phyloP scores from a whole-genome alignment of 2,888 invertebrate genomes.

The Alloscopus bannaensis region DNA sequence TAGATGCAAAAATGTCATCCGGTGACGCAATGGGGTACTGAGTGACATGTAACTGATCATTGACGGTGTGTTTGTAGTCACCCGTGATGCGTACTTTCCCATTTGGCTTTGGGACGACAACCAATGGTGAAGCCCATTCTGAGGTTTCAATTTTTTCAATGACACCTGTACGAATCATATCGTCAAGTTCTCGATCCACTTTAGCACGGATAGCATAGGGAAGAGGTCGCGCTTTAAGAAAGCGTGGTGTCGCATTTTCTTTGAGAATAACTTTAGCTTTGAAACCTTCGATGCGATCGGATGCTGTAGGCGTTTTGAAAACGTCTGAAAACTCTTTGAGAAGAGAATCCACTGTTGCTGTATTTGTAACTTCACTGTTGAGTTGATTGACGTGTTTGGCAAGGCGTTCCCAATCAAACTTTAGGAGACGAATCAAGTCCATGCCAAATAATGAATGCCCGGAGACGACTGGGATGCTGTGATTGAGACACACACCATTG shows the following conservation, averaged over 20 bases:
- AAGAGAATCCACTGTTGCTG: slow-evolving; percentile 15
- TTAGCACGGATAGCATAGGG: slow-evolving; percentile 74
- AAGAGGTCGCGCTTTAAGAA: slow-evolving; percentile 71
- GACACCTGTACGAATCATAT: slow-evolving; percentile 68
- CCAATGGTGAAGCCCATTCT: slow-evolving; percentile 74
- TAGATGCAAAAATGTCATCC: slow-evolving; percentile 71
- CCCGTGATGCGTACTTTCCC: slow-evolving; percentile 74
- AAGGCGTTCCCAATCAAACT: slow-evolving; percentile 51
- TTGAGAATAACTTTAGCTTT: slow-evolving; percentile 66
- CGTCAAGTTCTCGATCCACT: slow-evolving; percentile 71
- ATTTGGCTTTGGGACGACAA: slow-evolving; percentile 74
- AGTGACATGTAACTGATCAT: slow-evolving; percentile 72
- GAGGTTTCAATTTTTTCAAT: slow-evolving; percentile 68
- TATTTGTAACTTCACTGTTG: not conserved
- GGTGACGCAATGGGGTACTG: slow-evolving; percentile 72
- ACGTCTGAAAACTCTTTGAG: slow-evolving; percentile 51
- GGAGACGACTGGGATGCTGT: slow-evolving; percentile 29
- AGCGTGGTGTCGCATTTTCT: slow-evolving; percentile 72
- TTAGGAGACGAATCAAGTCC: slow-evolving; percentile 43
- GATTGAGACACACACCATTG: slow-evolving; percentile 18
- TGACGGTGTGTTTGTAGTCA: slow-evolving; percentile 73
- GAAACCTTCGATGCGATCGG: slow-evolving; percentile 57
- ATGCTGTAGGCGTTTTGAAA: slow-evolving; percentile 50
- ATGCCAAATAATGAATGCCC: slow-evolving; percentile 60
- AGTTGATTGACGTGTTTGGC: not conserved